Percentiles rank a stretch among this genome's conserved stretches.
Evolutionary conservation across 2,797 vertebrate species (phyloP).

Genomic region (Hypotaenidia okinawae): DNA sequence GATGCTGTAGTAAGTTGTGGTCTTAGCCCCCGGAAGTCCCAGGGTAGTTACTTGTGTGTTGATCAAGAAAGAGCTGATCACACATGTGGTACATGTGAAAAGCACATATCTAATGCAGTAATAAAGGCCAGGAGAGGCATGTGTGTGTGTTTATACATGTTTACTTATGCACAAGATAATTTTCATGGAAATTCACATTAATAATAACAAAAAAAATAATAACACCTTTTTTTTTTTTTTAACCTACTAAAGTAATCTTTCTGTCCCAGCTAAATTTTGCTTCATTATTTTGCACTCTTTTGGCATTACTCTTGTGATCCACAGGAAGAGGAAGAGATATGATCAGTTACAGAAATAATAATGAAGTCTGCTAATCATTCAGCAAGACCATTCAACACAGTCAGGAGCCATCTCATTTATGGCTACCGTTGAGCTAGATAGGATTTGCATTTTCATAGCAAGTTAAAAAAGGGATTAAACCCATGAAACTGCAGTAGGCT

Average conservation of each 20-base stretch:
- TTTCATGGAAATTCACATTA: too few species aligned
- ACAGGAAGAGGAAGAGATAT: not conserved
- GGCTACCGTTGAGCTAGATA: not conserved
- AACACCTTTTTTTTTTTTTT: not conserved
- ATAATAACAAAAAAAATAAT: too few species aligned
- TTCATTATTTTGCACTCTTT: not conserved
- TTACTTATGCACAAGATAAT: not conserved
- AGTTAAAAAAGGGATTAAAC: not conserved
- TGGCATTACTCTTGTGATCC: conserved; percentile 27
- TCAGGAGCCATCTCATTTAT: conserved; percentile 13
- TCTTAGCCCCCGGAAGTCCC: not conserved
- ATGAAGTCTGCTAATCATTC: conserved; percentile 57
- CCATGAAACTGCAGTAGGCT: not conserved
- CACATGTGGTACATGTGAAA: not conserved
- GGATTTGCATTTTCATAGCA: not conserved
- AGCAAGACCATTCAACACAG: not conserved
- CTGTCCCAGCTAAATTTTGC: not conserved
- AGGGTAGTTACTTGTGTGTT: not conserved
- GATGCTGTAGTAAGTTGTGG: not conserved
- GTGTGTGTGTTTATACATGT: fast-evolving
- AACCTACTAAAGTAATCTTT: not conserved
- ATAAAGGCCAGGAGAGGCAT: fast-evolving
- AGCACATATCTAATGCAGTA: not conserved
- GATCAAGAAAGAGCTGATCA: not conserved
- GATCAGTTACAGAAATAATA: conserved; percentile 33